Evolutionary conservation across 2,888 invertebrate genomes (phyloP).

Genomic region (Sycophila texana): DNA sequence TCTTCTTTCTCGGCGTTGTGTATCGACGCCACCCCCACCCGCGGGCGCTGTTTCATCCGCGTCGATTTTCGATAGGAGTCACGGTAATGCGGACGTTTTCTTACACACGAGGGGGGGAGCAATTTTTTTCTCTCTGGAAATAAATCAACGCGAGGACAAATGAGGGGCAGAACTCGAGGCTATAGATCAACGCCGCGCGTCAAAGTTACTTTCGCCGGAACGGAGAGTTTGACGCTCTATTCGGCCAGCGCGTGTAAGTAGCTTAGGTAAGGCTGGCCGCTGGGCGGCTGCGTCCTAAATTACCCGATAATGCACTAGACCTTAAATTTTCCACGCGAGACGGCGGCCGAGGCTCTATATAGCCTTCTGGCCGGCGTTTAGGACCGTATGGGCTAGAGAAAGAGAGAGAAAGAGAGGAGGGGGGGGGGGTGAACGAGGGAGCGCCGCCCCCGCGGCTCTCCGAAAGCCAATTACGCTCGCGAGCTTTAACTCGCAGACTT

Average conservation of each 20-base stretch:
- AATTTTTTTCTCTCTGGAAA: too few relatives aligned
- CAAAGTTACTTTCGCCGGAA: too few relatives aligned
- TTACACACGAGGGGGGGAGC: too few relatives aligned
- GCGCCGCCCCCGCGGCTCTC: neutral
- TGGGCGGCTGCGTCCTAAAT: slow-evolving; percentile 60
- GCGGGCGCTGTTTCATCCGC: neutral
- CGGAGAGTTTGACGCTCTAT: too few relatives aligned
- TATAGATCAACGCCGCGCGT: too few relatives aligned
- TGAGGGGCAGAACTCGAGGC: too few relatives aligned
- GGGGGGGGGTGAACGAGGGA: neutral
- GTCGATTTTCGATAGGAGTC: too few relatives aligned
- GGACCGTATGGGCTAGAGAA: neutral
- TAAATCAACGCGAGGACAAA: too few relatives aligned
- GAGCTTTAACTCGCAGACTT: slow-evolving; percentile 16
- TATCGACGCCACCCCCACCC: neutral
- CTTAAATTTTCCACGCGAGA: slow-evolving; percentile 63
- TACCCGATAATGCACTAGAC: slow-evolving; percentile 66
- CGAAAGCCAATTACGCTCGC: slow-evolving; percentile 30
- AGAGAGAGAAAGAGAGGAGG: neutral
- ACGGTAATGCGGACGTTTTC: too few relatives aligned
- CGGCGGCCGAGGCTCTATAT: slow-evolving; percentile 43
- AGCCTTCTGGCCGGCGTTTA: neutral
- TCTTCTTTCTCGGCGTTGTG: neutral
- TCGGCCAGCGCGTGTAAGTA: too few relatives aligned
- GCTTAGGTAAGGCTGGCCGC: neutral